Evolutionary conservation across 2,797 vertebrate species (phyloP), one percentile per base, ranked within the genome.

Genomic region (Strix occidentalis): DNA sequence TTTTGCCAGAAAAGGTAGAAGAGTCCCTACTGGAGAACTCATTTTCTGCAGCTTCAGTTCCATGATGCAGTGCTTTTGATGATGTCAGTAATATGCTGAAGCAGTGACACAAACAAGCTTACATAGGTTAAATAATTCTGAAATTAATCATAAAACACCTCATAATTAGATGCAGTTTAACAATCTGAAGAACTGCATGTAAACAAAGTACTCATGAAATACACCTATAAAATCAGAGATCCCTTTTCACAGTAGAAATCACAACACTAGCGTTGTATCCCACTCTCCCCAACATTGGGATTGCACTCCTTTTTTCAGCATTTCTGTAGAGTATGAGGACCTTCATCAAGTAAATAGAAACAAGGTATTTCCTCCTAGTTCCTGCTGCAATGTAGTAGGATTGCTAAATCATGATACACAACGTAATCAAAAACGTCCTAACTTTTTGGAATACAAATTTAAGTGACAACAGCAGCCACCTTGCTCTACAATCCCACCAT

Each of bases 121-220:
- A 87, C 76, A 83, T 4, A 43, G 68, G 77, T 92, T 23, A 84
- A 94, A 92, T 82, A 51, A 82, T 37, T 53, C 75, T 43, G 43
- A 83, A 94, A 84, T 89, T 78, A 84, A 93, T 93, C 94, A 82
- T 6, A 12, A 43, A 96, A 60, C 83, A 93, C 63, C 70, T 94
- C 89, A 81, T 19, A 10, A 88, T 4, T 24, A 17, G 45, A 51
- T 24, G 77, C 75, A 85, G 29, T 23, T 81, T 50, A 79, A 81
- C 33, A 3, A 75, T 0, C n/a, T 53, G 15, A 76, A 53, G 46
- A 45, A 35, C 0, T 56, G 35, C 15, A 33, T 2, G 71, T 77
- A 91, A 95, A 89, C 88, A 88, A 57, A 61, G 26, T 1, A 21
- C 33, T 80, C 39, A 17, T 8, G 25, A 68, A 96, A 82, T 20